phyloP scores from a whole-genome alignment of 2,888 invertebrate genomes.

The Pimpla rufipes region DNA sequence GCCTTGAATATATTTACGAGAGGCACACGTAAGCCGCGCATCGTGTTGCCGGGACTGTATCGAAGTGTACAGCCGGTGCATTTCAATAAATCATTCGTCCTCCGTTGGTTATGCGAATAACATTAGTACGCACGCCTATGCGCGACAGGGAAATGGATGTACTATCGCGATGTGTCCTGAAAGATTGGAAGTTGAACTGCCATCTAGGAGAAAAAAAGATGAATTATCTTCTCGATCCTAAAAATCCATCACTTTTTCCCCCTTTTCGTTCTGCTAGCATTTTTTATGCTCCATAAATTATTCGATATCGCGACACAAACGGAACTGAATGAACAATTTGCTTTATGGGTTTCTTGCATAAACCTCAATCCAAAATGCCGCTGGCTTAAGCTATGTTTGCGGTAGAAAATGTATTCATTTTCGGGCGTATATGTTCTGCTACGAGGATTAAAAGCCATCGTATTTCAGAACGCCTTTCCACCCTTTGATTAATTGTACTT shows the following conservation, averaged over 20 bases:
- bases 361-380: neutral
- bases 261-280: constrained; percentile 21
- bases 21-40: constrained; percentile 26
- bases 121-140: constrained; percentile 8
- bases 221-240: constrained; percentile 20
- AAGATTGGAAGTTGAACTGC: constrained; percentile 7
- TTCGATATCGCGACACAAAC: constrained; percentile 20
- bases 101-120: constrained; percentile 28
- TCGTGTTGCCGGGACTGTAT: constrained; percentile 20
- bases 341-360: constrained; percentile 15
- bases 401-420: neutral
- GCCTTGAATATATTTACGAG: constrained; percentile 62
- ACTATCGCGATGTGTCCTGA: constrained; percentile 17
- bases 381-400: neutral
- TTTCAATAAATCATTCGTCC: constrained; percentile 57
- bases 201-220: constrained; percentile 28
- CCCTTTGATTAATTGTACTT: neutral
- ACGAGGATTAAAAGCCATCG: neutral
- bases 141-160: neutral
- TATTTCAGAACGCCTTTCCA: neutral
- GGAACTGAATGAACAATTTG: neutral
- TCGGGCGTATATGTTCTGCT: neutral
- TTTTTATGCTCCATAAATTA: constrained; percentile 46
- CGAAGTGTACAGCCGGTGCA: constrained; percentile 10
- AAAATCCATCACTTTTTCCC: constrained; percentile 32